These are phyloP conservation scores for Anomalospiza imberbis DNA, from an alignment of 2,797 vertebrate species.

Conservation along the genomic window DNA sequence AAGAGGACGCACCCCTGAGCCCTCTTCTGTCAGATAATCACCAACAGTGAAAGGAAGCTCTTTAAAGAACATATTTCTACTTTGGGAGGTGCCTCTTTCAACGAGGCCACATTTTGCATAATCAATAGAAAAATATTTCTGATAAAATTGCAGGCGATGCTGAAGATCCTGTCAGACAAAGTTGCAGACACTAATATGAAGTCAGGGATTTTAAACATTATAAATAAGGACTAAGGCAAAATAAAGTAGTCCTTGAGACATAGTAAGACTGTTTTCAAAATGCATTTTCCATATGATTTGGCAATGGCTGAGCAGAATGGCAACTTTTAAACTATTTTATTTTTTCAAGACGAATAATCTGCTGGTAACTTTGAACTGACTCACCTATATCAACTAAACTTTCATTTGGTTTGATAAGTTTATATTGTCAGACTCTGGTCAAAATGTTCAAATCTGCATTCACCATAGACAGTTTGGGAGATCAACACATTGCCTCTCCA, in stretches of 20 bases:
- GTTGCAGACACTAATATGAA: not conserved
- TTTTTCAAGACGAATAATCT: not conserved
- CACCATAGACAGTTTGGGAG: fast-evolving
- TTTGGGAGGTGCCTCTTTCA: not conserved
- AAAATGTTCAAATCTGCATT: not conserved
- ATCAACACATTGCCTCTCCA: not conserved
- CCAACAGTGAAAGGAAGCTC: not conserved
- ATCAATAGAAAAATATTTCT: not conserved
- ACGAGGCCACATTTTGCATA: not conserved
- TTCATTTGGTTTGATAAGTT: not conserved
- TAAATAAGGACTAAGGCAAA: not conserved
- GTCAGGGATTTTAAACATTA: not conserved
- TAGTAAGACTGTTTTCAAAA: not conserved
- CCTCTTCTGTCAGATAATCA: not conserved
- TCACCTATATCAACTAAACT: not conserved
- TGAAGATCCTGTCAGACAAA: not conserved
- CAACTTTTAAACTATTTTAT: not conserved
- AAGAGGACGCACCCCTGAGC: not conserved
- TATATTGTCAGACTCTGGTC: not conserved
- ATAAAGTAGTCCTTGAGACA: not conserved
- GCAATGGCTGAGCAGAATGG: not conserved
- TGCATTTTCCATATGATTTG: not conserved
- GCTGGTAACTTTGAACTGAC: not conserved
- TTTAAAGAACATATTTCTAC: not conserved
- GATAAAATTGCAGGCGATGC: not conserved